A percentile compares a stretch with the other conserved stretches of the same genome.
Evolutionary conservation across 2,113 vertebrate genomes (phyloP).

Genomic region (Cebidichthys violaceus): DNA sequence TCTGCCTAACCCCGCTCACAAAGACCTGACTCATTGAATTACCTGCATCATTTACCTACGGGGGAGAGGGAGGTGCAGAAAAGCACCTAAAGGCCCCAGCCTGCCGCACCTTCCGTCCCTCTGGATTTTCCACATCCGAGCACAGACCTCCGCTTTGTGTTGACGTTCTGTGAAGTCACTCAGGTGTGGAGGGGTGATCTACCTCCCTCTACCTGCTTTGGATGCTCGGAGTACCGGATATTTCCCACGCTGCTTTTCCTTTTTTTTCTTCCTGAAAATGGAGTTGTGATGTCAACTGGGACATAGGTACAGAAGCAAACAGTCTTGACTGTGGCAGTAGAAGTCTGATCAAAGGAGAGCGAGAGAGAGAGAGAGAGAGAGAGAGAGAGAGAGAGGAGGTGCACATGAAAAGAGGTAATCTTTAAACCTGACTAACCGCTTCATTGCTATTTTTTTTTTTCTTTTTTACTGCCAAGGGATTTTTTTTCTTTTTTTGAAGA

Average conservation of each 20-base stretch:
- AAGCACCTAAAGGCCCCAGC: slow-evolving; percentile 46
- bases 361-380: too few relatives aligned
- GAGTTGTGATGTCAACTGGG: slow-evolving; percentile 6
- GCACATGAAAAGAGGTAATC: slow-evolving; percentile 40
- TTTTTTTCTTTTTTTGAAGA: neutral
- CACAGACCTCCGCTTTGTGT: slow-evolving; percentile 59
- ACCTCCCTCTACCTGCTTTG: slow-evolving; percentile 35
- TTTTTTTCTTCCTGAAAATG: slow-evolving; percentile 23
- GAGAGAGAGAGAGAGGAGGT: neutral
- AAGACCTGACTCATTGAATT: slow-evolving; percentile 42
- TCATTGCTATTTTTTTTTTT: slow-evolving; percentile 15
- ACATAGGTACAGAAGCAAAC: slow-evolving; percentile 6
- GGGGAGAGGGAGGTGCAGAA: slow-evolving; percentile 55
- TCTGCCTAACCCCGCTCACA: slow-evolving; percentile 7
- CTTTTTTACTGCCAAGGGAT: slow-evolving; percentile 6
- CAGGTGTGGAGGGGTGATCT: slow-evolving; percentile 34
- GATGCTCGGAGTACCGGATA: slow-evolving; percentile 50
- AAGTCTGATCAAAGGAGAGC: slow-evolving; percentile 23
- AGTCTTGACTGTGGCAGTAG: slow-evolving; percentile 28
- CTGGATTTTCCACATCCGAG: slow-evolving; percentile 58
- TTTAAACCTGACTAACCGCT: neutral
- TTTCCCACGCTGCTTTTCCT: slow-evolving; percentile 57
- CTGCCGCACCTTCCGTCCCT: slow-evolving; percentile 52
- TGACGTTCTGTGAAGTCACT: slow-evolving; percentile 46
- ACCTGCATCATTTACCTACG: slow-evolving; percentile 48